Percentiles rank a stretch among this genome's conserved stretches.
These are phyloP conservation scores for Pogonomyrmex barbatus DNA, from an alignment of 1,140 invertebrate genomes.

Conservation along the genomic window DNA sequence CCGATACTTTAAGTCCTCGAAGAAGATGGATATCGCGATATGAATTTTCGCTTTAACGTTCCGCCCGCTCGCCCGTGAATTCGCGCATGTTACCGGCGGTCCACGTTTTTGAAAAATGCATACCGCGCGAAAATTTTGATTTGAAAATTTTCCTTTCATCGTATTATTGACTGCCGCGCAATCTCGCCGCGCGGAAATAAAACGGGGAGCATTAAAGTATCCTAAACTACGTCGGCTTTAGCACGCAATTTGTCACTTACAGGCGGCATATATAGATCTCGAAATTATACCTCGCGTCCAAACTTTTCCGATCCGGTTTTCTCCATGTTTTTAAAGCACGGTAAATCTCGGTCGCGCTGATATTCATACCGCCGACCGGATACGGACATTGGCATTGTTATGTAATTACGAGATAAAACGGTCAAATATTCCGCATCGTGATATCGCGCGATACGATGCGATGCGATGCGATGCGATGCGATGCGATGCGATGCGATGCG, in stretches of 20 bases:
- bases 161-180: constrained; percentile 27
- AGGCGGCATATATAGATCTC: background rate
- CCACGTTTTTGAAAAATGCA: constrained; percentile 48
- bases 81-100: constrained; percentile 2
- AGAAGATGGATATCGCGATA: constrained; percentile 62
- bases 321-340: background rate
- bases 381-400: background rate
- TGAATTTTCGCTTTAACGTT: constrained; percentile 53
- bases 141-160: constrained; percentile 38
- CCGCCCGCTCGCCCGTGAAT: constrained; percentile 15
- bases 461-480: too few species aligned
- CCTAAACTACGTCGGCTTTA: background rate
- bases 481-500: too few species aligned
- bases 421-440: background rate
- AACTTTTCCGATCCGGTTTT: background rate
- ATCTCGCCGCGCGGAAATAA: constrained; percentile 16
- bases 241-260: constrained; percentile 7
- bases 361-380: background rate
- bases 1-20: constrained; percentile 59
- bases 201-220: constrained; percentile 11
- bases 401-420: background rate
- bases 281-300: background rate
- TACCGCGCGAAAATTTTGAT: constrained; percentile 17
- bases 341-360: background rate
- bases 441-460: too few species aligned